phyloP scores from a whole-genome alignment of 2,797 vertebrate genomes.

The Rachycentron canadum region DNA sequence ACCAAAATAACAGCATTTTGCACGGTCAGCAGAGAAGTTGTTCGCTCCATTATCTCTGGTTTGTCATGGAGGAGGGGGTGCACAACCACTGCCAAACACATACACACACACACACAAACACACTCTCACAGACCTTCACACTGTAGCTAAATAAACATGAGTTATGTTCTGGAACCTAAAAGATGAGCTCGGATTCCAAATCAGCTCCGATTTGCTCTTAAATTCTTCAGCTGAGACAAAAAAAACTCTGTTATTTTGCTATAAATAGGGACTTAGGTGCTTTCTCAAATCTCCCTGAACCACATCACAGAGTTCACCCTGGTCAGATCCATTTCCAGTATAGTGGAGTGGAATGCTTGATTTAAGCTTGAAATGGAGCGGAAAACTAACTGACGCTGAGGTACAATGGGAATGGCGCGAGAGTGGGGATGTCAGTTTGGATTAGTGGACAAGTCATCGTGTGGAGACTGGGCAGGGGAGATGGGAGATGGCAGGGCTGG shows the following conservation, averaged over 20 bases:
- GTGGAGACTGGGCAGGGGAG: slow-evolving; percentile 27
- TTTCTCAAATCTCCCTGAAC: slow-evolving; percentile 42
- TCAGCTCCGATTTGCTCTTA: slow-evolving; percentile 18
- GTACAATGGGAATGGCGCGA: slow-evolving; percentile 55
- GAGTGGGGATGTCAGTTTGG: slow-evolving; percentile 50
- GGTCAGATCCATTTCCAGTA: slow-evolving; percentile 47
- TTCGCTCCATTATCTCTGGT: slow-evolving; percentile 59
- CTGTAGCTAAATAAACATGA: slow-evolving; percentile 17
- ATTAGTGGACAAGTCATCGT: slow-evolving; percentile 48
- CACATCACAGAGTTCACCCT: slow-evolving; percentile 45
- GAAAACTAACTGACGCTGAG: slow-evolving; percentile 71
- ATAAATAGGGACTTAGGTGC: slow-evolving; percentile 24
- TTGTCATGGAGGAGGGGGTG: slow-evolving; percentile 42
- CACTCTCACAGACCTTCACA: background rate
- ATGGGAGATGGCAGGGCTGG: slow-evolving; percentile 67
- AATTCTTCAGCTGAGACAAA: slow-evolving; percentile 27
- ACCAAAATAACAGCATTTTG: slow-evolving; percentile 53
- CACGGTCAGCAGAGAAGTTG: slow-evolving; percentile 62
- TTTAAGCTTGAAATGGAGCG: slow-evolving; percentile 78
- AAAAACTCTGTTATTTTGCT: slow-evolving; percentile 9
- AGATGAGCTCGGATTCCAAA: slow-evolving; percentile 25
- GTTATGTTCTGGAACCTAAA: slow-evolving; percentile 12
- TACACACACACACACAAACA: slow-evolving; percentile 13
- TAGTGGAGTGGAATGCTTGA: slow-evolving; percentile 64
- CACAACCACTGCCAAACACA: background rate